A percentile compares a stretch with the other conserved stretches of the same genome.
These are phyloP conservation scores for Cottus gobio DNA, from an alignment of 2,113 vertebrate genomes.

Conservation along the genomic window DNA sequence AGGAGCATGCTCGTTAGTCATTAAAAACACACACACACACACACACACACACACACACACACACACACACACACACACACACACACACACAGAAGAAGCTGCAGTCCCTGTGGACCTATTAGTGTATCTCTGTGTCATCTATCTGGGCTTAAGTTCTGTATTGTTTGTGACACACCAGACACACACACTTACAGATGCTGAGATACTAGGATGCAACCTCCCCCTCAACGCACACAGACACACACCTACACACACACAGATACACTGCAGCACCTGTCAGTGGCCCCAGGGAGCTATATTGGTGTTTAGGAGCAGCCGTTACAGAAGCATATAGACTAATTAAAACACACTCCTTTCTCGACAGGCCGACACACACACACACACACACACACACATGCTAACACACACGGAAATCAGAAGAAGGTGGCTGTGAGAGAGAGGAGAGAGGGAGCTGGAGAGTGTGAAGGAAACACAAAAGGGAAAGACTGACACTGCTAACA, in stretches of 20 bases:
- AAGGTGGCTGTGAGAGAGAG: not conserved
- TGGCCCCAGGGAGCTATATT: conserved; percentile 36
- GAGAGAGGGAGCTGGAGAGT: not conserved
- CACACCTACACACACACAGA: not conserved
- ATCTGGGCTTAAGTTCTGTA: conserved; percentile 53
- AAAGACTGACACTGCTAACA: conserved; percentile 2
- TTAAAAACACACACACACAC: conserved; percentile 17
- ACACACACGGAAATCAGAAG: conserved; percentile 23
- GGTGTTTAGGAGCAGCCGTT: conserved; percentile 51
- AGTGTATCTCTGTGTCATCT: conserved; percentile 53
- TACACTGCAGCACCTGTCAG: conserved; percentile 52
- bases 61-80: conserved; percentile 23
- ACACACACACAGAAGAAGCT: conserved; percentile 40
- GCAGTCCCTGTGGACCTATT: conserved; percentile 55
- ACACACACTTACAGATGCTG: conserved; percentile 22
- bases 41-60: conserved; percentile 23
- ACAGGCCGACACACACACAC: conserved; percentile 45
- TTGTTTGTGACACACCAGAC: conserved; percentile 47
- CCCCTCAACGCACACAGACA: not conserved
- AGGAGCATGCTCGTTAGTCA: conserved; percentile 37
- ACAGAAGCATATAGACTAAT: conserved; percentile 58
- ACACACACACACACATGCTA: conserved; percentile 1
- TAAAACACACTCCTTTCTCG: conserved; percentile 54
- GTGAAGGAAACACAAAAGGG: conserved; percentile 15
- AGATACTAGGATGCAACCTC: conserved; percentile 21